These are phyloP conservation scores for Buathra laborator DNA, from an alignment of 2,888 invertebrate species.

Conservation along the genomic window DNA sequence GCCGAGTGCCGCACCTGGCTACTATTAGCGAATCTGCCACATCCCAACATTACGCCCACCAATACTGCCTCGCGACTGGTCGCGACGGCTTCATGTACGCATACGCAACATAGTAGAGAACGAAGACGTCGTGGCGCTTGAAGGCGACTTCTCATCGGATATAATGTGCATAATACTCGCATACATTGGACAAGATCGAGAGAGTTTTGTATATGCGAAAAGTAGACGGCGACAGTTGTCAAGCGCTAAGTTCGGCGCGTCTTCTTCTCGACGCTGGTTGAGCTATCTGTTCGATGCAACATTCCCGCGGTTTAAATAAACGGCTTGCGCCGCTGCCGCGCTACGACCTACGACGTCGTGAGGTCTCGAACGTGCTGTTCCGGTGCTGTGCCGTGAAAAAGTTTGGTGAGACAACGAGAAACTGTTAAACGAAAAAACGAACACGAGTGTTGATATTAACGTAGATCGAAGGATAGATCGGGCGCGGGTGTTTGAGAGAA, in stretches of 20 bases:
- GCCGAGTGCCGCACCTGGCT: slow-evolving; percentile 33
- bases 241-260: too few species aligned
- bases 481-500: not conserved
- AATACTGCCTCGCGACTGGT: not conserved
- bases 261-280: not conserved
- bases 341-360: slow-evolving; percentile 37
- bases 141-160: slow-evolving; percentile 17
- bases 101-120: not conserved
- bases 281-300: slow-evolving; percentile 25
- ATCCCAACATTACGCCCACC: slow-evolving; percentile 33
- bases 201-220: not conserved
- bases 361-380: slow-evolving; percentile 33
- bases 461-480: too few species aligned
- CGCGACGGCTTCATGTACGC: not conserved
- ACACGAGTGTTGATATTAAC: too few species aligned
- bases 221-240: not conserved
- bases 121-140: slow-evolving; percentile 24
- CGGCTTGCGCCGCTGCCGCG: slow-evolving; percentile 40
- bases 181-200: not conserved
- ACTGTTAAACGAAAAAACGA: not conserved
- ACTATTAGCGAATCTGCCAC: slow-evolving; percentile 34
- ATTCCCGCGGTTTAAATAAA: slow-evolving; percentile 40
- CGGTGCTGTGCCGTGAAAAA: not conserved
- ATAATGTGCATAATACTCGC: not conserved
- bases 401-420: not conserved